Evolutionary conservation across 2,113 vertebrate genomes (phyloP), one percentile per base, ranked within the genome.

Genomic region (Oreocharis arfaki): DNA sequence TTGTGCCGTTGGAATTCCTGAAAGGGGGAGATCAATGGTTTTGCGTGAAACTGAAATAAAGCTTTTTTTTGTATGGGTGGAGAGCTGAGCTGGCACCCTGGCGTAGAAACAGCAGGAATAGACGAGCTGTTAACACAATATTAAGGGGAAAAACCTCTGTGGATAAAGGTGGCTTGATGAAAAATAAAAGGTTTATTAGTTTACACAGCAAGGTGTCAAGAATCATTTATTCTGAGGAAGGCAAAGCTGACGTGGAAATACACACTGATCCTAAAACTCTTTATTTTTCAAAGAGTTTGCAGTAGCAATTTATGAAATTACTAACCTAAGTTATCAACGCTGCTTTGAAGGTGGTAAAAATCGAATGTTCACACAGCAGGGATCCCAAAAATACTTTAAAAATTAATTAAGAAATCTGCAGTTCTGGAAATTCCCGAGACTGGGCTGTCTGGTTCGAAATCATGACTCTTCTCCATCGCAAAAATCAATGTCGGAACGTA

Each of bases 331-430:
- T 71, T 67, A 32, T n/a, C 32, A 46, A 13, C 14, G 1, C 37
- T 67, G 30, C 44, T 82, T 75, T 56, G 47, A 44, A 84, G 49
- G 44, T 46, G 46, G 47, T 76, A 84, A 86, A 90, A 79, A 59
- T 77, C 33, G 26, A 94, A 77, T 74, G 69, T 56, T 83, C 86
- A 23, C 87, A 65, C 87, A 64, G 88, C 30, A 67, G 92, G 53
- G 55, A 70, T 88, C 68, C 75, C 55, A 84, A 90, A 97, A 95
- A 83, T 84, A 71, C 77, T 93, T 92, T 5, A 85, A 87, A 94
- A 90, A 95, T 84, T 47, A 80, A 91, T 73, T 91, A 76, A 94
- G 64, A 70, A 53, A 71, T 44, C 24, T 0, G 4, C 79, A 32
- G 26, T 83, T 87, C 50, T 96, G 84, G 52, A 64, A 26, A 87